These are phyloP conservation scores for Brotula barbata DNA, from an alignment of 2,797 vertebrate species.

Conservation along the genomic window DNA sequence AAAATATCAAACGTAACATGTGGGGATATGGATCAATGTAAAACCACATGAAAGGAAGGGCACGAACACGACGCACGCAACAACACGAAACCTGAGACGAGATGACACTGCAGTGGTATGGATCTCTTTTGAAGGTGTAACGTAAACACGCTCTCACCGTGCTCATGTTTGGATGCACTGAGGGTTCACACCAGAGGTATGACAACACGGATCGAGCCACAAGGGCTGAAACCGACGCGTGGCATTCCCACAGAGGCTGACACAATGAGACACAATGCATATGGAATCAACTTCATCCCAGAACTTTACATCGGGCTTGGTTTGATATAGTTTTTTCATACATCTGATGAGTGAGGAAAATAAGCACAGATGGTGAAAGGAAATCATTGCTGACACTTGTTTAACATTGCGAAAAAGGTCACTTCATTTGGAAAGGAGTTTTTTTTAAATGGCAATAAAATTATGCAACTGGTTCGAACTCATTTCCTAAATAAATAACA, in stretches of 20 bases:
- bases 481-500: background rate
- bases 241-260: background rate
- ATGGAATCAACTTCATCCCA: too few species aligned
- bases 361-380: background rate
- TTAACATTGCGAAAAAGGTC: background rate
- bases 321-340: too few species aligned
- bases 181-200: background rate
- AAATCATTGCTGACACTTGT: background rate
- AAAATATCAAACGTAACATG: background rate
- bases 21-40: background rate
- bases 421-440: background rate
- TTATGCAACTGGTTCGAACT: background rate
- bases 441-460: background rate
- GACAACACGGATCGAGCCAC: background rate
- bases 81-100: background rate
- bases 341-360: too few species aligned
- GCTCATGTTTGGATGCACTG: background rate
- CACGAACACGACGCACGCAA: background rate
- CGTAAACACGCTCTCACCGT: background rate
- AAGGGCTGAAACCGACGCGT: background rate
- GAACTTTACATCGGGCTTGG: too few species aligned
- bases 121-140: slow-evolving; percentile 3
- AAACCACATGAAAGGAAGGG: background rate
- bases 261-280: slow-evolving; percentile 9
- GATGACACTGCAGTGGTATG: too few species aligned